Evolutionary conservation across 2,888 invertebrate species (phyloP), one percentile per base, ranked within the genome.

Genomic region (Diaprepes abbreviatus): DNA sequence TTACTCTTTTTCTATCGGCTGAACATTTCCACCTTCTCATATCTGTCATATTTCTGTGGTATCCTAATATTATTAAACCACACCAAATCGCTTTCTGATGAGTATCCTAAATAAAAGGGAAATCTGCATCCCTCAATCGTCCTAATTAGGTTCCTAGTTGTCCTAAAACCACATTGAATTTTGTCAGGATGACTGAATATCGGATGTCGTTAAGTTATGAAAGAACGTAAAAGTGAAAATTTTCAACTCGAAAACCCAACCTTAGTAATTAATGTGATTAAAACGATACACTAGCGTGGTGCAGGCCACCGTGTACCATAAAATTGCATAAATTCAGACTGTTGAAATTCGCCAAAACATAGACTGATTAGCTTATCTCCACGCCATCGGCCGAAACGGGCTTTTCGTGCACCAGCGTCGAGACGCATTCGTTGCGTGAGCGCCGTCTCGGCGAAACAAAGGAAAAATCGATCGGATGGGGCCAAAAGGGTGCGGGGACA

Each of bases 351-450:
- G 33, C 24, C 45, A 35, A 58, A 48, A 57, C 21, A 24, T 16
- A 10, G 57, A 62, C 36, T 67, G 62, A 69, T 69, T 54, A 64
- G 64, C 69, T 69, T 69, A 69, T 69, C 69, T 50, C 55, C 19
- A 55, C 67, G 62, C 62, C 68, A 64, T 68, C 68, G 70, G 70
- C 59, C 71, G 64, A 54, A 62, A 60, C 57, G 54, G 45, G 66
- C 38, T 40, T 67, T 66, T 57, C 66, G 70, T 66, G 70, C 70
- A 63, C 19, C 69, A 66, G 67, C 64, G 65, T 59, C 65, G 64
- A 60, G 65, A 68, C 71, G 68, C 68, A 64, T 68, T 62, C 65
- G 57, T 71, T 71, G 71, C 71, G 71, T 71, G 71, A 71, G 68
- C 71, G 65, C 28, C 71, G 71, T 68, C 71, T 64, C 68, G 58